Percentiles rank a stretch among this genome's conserved stretches.
These are phyloP conservation scores for Chrysolina americana DNA, from an alignment of 2,888 invertebrate genomes.

Conservation along the genomic window DNA sequence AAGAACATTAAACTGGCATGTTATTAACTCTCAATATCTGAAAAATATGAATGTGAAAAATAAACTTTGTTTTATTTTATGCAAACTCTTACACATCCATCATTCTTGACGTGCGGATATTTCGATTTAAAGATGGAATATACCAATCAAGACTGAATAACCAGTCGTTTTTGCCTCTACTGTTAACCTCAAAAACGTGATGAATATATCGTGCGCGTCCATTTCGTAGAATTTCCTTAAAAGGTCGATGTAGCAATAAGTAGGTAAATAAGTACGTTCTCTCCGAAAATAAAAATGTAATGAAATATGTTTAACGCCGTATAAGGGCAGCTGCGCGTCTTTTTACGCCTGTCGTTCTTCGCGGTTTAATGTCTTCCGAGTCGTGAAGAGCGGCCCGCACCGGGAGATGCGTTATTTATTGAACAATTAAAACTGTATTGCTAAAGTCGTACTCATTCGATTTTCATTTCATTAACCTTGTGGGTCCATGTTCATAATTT, in stretches of 20 bases:
- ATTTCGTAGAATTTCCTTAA: constrained; percentile 10
- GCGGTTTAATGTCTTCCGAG: constrained; percentile 7
- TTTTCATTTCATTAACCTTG: too few species aligned
- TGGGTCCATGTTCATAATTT: too few species aligned
- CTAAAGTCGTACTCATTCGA: neutral
- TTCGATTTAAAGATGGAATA: neutral
- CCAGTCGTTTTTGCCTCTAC: neutral
- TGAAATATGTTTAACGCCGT: constrained; percentile 18
- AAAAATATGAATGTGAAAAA: too few species aligned
- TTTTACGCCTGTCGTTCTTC: neutral
- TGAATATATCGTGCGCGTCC: neutral
- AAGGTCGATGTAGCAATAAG: constrained; percentile 21
- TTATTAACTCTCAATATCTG: too few species aligned
- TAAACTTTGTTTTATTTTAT: too few species aligned
- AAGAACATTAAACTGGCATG: too few species aligned
- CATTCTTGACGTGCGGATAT: neutral
- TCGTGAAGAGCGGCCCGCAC: constrained; percentile 7
- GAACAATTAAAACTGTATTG: neutral
- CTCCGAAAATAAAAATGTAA: constrained; percentile 6
- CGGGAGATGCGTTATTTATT: constrained; percentile 8
- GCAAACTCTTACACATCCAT: neutral
- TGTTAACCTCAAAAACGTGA: constrained; percentile 1
- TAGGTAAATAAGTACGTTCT: constrained; percentile 21
- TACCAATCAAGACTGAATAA: neutral
- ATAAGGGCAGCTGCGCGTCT: neutral